Conservation (phyloP, 2,888 invertebrate species). For the Xylophagus ater region DNA sequence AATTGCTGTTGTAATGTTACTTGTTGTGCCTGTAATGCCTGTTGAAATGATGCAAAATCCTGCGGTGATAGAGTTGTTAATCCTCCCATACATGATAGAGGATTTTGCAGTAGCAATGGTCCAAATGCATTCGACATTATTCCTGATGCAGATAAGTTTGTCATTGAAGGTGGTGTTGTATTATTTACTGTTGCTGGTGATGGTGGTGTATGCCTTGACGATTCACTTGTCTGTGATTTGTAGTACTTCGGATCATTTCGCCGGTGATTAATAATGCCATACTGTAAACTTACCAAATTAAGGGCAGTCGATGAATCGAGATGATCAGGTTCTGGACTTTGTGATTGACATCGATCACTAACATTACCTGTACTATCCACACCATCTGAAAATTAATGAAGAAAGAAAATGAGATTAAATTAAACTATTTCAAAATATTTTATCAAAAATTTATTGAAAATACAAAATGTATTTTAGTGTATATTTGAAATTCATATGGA, state of each 20-base stretch:
- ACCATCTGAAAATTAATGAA: constrained; percentile 33
- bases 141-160: constrained; percentile 18
- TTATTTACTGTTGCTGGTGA: constrained; percentile 20
- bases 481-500: not conserved
- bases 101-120: constrained; percentile 24
- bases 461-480: not conserved
- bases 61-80: constrained; percentile 28
- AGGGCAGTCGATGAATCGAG: constrained; percentile 29
- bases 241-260: too few species aligned
- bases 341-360: constrained; percentile 37
- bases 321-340: constrained; percentile 27
- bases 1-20: constrained; percentile 37
- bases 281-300: constrained; percentile 26
- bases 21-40: constrained; percentile 35
- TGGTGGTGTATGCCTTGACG: constrained; percentile 31
- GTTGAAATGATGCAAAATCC: constrained; percentile 34
- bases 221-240: constrained; percentile 29
- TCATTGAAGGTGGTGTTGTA: constrained; percentile 10
- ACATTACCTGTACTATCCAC: constrained; percentile 33
- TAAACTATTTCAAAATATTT: constrained; percentile 4
- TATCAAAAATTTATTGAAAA: constrained; percentile 1
- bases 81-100: constrained; percentile 20
- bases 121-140: constrained; percentile 19
- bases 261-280: too few species aligned
- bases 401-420: not conserved